Conservation (phyloP, 2,888 invertebrate species). For the Drosophila neotestacea region DNA sequence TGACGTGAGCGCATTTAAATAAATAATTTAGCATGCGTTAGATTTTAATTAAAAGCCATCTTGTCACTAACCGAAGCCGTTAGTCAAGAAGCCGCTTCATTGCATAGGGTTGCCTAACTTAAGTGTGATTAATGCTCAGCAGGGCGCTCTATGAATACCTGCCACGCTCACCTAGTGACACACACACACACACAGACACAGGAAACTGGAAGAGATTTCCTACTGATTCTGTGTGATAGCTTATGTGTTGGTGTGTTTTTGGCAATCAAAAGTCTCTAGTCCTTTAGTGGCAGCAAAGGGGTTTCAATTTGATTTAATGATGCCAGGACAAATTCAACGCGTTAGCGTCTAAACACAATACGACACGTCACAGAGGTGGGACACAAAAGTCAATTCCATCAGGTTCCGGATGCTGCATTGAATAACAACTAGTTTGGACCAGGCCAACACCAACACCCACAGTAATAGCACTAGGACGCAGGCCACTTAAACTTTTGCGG, state of each 20-base stretch:
- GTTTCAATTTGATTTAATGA: constrained; percentile 81
- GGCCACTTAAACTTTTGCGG: constrained; percentile 70
- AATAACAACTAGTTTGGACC: constrained; percentile 72
- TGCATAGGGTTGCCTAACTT: constrained; percentile 49
- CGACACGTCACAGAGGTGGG: constrained; percentile 43
- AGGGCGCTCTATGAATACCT: constrained; percentile 59
- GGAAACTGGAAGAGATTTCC: constrained; percentile 13
- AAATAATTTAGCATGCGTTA: constrained; percentile 55
- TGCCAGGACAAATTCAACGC: constrained; percentile 77
- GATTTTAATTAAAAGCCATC: constrained; percentile 59
- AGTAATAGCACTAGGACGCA: constrained; percentile 31
- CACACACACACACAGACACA: constrained; percentile 13
- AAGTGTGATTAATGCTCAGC: constrained; percentile 74
- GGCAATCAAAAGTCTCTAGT: constrained; percentile 72
- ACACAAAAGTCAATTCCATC: constrained; percentile 78
- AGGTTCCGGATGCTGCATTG: constrained; percentile 78
- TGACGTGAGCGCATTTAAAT: constrained; percentile 38
- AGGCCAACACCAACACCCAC: constrained; percentile 3
- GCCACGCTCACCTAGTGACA: constrained; percentile 37
- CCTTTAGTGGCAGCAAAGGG: constrained; percentile 67
- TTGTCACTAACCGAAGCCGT: constrained; percentile 45
- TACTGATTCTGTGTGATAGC: not conserved
- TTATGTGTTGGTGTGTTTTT: constrained; percentile 29
- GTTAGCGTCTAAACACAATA: constrained; percentile 50
- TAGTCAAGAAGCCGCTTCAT: constrained; percentile 54